Conservation (phyloP, 2,113 vertebrate species). For the Calidris pygmaea region DNA sequence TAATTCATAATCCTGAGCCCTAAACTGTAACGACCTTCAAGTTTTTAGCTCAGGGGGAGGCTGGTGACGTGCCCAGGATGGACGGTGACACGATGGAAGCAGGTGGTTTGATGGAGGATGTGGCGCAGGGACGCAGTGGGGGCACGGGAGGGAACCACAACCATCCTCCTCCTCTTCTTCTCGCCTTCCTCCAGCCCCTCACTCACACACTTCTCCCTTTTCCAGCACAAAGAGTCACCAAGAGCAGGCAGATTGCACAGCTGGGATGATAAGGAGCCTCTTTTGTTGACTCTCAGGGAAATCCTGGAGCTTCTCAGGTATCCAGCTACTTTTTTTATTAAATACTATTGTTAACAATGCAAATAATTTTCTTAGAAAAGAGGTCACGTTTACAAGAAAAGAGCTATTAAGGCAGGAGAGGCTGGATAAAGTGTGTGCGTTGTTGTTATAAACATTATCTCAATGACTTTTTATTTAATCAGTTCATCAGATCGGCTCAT, state of each 20-base stretch:
- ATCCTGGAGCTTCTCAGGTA: not conserved
- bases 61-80: not conserved
- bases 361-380: not conserved
- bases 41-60: not conserved
- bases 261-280: no score
- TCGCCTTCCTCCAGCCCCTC: not conserved
- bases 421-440: not conserved
- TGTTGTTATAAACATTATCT: not conserved
- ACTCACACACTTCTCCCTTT: not conserved
- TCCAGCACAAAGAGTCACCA: not conserved
- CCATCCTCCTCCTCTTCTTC: not conserved
- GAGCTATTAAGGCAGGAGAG: not conserved
- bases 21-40: not conserved
- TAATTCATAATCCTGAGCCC: not conserved
- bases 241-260: not conserved
- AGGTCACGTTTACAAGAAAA: not conserved
- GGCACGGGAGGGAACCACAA: no score
- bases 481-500: not conserved
- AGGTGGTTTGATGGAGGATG: not conserved
- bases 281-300: not conserved
- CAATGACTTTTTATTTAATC: not conserved
- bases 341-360: no score
- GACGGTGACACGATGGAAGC: fast-evolving
- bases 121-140: fast-evolving
- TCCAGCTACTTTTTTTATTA: not conserved